phyloP scores from a whole-genome alignment of 2,888 invertebrate genomes.

The Polietes domitor region DNA sequence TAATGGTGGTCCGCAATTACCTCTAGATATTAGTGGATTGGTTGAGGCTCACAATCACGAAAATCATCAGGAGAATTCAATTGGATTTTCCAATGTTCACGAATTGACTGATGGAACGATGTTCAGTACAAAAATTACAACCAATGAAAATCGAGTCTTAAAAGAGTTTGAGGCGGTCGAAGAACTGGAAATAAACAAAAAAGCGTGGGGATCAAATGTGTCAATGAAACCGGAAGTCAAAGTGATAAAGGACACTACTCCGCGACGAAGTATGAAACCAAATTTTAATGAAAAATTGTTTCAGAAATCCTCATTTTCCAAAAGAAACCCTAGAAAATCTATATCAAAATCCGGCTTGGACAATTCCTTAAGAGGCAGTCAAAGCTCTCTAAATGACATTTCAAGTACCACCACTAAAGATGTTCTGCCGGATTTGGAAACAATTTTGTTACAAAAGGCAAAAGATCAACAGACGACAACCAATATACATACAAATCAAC shows the following conservation, averaged over 20 bases:
- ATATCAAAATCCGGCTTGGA: conserved; percentile 77
- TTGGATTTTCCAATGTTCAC: conserved; percentile 70
- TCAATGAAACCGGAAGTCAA: conserved; percentile 20
- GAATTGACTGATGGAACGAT: conserved; percentile 70
- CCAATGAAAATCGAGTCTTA: conserved; percentile 72
- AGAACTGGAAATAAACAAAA: conserved; percentile 76
- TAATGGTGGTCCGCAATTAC: conserved; percentile 72
- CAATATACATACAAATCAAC: conserved; percentile 67
- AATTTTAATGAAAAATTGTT: conserved; percentile 85
- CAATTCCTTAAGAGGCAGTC: conserved; percentile 37
- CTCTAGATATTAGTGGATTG: conserved; percentile 73
- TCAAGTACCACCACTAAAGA: conserved; percentile 57
- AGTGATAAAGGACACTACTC: conserved; percentile 33
- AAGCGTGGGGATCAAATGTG: conserved; percentile 80
- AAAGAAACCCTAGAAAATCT: conserved; percentile 90
- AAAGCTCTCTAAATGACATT: conserved; percentile 31
- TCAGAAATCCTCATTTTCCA: conserved; percentile 84
- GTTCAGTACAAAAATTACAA: conserved; percentile 61
- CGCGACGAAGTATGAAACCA: conserved; percentile 67
- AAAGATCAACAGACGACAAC: conserved; percentile 73
- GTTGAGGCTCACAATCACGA: conserved; percentile 53
- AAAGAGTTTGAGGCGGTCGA: conserved; percentile 76
- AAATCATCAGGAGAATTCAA: background rate
- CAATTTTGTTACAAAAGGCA: conserved; percentile 77
- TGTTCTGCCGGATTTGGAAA: conserved; percentile 79